These are phyloP conservation scores for Disparrhopalites patrizii DNA, from an alignment of 2,888 invertebrate genomes.

Conservation along the genomic window DNA sequence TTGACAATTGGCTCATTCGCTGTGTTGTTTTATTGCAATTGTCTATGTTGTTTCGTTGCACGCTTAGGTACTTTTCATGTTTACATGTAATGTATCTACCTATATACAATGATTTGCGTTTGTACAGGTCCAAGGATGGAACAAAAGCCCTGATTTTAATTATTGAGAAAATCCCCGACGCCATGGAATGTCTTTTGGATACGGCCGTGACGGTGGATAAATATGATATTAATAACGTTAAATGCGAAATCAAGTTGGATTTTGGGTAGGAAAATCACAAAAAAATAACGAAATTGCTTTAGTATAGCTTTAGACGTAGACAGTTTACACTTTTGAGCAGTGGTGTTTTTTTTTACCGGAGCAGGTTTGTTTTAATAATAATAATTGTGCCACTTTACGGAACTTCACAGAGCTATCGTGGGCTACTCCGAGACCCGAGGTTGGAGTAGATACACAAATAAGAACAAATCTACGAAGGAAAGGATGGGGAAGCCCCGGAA, in stretches of 20 bases:
- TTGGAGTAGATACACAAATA: constrained; percentile 29
- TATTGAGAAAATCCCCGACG: constrained; percentile 47
- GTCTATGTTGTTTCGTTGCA: neutral
- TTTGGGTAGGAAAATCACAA: constrained; percentile 38
- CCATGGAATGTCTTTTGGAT: constrained; percentile 45
- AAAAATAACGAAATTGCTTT: neutral
- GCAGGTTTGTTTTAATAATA: neutral
- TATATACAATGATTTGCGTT: neutral
- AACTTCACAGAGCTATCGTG: constrained; percentile 41
- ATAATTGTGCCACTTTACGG: neutral
- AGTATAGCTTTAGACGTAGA: neutral
- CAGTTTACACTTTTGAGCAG: neutral
- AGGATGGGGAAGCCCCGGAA: constrained; percentile 28
- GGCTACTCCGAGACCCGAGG: constrained; percentile 45
- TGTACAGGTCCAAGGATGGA: constrained; percentile 41
- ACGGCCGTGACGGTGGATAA: constrained; percentile 44
- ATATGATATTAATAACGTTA: constrained; percentile 45
- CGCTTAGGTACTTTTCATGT: neutral
- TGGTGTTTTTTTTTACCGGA: neutral
- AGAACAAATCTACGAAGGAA: constrained; percentile 4
- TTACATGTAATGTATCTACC: neutral
- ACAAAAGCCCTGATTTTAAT: constrained; percentile 44
- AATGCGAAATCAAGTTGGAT: constrained; percentile 45
- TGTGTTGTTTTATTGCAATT: neutral
- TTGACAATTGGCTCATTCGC: neutral